A percentile compares a stretch with the other conserved stretches of the same genome.
These are phyloP conservation scores for Anthoptus insignis DNA, from an alignment of 2,888 invertebrate species.

Conservation along the genomic window DNA sequence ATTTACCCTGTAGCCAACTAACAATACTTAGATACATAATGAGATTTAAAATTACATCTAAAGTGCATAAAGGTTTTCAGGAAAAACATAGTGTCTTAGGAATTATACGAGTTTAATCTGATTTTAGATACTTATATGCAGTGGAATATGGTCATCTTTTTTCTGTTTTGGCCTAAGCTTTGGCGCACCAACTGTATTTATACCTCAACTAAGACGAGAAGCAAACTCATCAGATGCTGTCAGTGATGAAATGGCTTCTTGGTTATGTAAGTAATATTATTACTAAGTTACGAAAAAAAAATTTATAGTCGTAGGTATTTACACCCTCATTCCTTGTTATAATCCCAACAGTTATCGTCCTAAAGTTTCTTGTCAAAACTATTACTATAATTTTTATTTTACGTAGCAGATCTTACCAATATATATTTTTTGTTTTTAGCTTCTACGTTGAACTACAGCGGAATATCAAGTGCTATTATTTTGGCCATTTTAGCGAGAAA, in stretches of 20 bases:
- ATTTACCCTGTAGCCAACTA: too few relatives aligned
- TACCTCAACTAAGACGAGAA: conserved; percentile 42
- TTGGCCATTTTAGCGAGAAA: neutral
- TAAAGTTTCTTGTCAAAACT: too few relatives aligned
- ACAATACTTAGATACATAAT: too few relatives aligned
- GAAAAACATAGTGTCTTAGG: too few relatives aligned
- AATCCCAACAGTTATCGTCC: too few relatives aligned
- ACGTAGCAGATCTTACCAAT: neutral
- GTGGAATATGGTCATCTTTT: conserved; percentile 33
- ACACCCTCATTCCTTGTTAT: too few relatives aligned
- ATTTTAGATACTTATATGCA: conserved; percentile 52
- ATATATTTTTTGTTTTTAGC: conserved; percentile 11
- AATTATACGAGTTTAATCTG: too few relatives aligned
- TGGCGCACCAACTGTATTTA: conserved; percentile 43
- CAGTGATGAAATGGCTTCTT: conserved; percentile 40
- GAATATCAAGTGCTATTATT: neutral
- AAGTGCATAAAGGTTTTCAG: too few relatives aligned
- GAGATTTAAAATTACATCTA: too few relatives aligned
- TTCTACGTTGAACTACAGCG: conserved; percentile 8
- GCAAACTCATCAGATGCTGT: conserved; percentile 45
- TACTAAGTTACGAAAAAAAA: neutral
- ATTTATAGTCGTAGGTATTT: too few relatives aligned
- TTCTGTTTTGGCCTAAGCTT: conserved; percentile 39
- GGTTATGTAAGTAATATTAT: conserved; percentile 39
- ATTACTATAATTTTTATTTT: too few relatives aligned